phyloP scores from a whole-genome alignment of 92 coral and sea anemone species.

The Paragorgia papillata region DNA sequence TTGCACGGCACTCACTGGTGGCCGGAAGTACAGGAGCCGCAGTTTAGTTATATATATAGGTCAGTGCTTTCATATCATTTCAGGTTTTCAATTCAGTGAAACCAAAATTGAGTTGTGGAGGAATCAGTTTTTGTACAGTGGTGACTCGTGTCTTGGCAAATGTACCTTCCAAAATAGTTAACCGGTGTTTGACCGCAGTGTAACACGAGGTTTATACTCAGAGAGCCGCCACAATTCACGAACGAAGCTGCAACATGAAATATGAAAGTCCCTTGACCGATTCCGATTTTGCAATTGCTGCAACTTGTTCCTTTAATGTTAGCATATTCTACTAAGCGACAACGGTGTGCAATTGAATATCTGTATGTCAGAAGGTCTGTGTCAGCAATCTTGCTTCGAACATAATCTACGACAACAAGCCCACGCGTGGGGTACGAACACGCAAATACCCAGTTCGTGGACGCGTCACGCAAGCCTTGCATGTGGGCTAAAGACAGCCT shows the following conservation, averaged over 20 bases:
- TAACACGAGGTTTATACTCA: background rate
- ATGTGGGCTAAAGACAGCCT: constrained; percentile 49
- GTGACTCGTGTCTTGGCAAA: background rate
- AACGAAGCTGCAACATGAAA: background rate
- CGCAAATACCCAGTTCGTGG: constrained; percentile 67
- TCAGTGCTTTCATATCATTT: too few species aligned
- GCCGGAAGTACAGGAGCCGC: too few species aligned
- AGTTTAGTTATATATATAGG: too few species aligned
- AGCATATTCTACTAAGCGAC: background rate
- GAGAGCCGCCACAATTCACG: background rate
- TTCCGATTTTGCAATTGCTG: background rate
- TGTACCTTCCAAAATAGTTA: background rate
- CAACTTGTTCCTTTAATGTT: background rate
- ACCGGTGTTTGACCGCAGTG: background rate
- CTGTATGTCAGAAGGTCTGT: constrained; percentile 42
- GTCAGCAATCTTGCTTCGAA: constrained; percentile 42
- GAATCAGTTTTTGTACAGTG: background rate
- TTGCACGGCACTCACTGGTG: too few species aligned
- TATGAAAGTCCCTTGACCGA: background rate
- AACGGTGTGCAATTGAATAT: background rate
- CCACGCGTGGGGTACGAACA: constrained; percentile 59
- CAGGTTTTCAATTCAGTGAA: too few species aligned
- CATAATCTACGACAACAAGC: constrained; percentile 46
- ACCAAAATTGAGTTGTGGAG: constrained; percentile 14
- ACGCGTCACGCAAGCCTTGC: constrained; percentile 45